Evolutionary conservation across 2,113 vertebrate species (phyloP).

Genomic region (Muntiacus reevesi): DNA sequence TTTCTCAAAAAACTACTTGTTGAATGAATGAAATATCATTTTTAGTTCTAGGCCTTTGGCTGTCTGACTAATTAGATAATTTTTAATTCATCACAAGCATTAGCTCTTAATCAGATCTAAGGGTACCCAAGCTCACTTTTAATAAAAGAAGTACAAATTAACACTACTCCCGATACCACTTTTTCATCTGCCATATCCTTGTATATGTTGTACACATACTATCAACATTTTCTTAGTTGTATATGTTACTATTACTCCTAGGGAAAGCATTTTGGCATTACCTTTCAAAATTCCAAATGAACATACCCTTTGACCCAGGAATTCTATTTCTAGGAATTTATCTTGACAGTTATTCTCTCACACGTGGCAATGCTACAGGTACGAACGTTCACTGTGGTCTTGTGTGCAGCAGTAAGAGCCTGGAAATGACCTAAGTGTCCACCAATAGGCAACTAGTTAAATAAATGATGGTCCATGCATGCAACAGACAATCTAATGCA

Average conservation of each 20-base stretch:
- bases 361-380: neutral
- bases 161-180: neutral
- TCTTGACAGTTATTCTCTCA: neutral
- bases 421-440: neutral
- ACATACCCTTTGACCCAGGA: neutral
- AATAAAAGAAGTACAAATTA: constrained; percentile 32
- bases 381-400: too few relatives aligned
- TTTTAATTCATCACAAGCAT: constrained; percentile 29
- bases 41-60: neutral
- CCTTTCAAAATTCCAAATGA: neutral
- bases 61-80: constrained; percentile 21
- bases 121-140: neutral
- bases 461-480: neutral
- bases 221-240: neutral
- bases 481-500: neutral
- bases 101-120: constrained; percentile 29
- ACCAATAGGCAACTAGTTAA: neutral
- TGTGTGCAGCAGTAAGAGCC: neutral
- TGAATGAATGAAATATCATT: neutral
- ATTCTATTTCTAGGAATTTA: neutral
- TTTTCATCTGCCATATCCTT: neutral
- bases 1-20: neutral
- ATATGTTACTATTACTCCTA: neutral
- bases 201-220: neutral
- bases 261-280: neutral